Base-by-base conservation (phyloP, 2,888 invertebrate species). In the Tortricodes alternella region DNA sequence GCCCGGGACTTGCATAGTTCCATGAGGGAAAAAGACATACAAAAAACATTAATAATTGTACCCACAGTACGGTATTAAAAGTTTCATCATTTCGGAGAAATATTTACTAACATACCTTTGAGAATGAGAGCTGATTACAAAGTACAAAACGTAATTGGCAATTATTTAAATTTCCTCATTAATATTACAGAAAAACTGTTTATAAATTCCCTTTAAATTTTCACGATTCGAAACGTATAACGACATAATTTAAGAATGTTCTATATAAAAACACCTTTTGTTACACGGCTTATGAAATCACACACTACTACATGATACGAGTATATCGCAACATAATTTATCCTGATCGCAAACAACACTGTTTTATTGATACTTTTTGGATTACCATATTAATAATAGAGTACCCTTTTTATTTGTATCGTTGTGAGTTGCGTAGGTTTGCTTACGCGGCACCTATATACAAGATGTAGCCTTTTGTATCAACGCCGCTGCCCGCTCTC, bases 381-480 rank as follows among this genome's bases (percentile, higher is more conserved):
- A 50, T 50, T 50, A 38, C 38, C 29, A 16, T 13, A 23, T 48
- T 21, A 38, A 48, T n/a, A 35, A 35, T 34, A 23, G 9, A 29
- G 38, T 18, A 49, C 38, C 49, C 49, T 49, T 38, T 29, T 18
- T 16, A 9, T 16, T 24, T 27, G 34, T 49, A 49, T 38, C 29
- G 27, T 32, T 38, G 29, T 39, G 38, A 13, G 13, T 15, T 15
- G 7, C 15, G 3, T 4, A 4, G 3, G 9, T 41, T 7, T 37
- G 16, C 16, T 37, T 18, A n/a, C 37, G n/a, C 18, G 37, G 5
- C 13, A 4, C 21, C 8, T 3, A 9, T n/a, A 15, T 15, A 6
- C 21, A 21, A 21, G 21, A 21, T 21, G 21, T 21, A 21, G 21
- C 3, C 3, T 21, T 21, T 6, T n/a, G n/a, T n/a, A n/a, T n/a